Percentiles rank a stretch among this genome's conserved stretches.
These are phyloP conservation scores for Eutrigla gurnardus DNA, from an alignment of 2,797 vertebrate genomes.

Conservation along the genomic window DNA sequence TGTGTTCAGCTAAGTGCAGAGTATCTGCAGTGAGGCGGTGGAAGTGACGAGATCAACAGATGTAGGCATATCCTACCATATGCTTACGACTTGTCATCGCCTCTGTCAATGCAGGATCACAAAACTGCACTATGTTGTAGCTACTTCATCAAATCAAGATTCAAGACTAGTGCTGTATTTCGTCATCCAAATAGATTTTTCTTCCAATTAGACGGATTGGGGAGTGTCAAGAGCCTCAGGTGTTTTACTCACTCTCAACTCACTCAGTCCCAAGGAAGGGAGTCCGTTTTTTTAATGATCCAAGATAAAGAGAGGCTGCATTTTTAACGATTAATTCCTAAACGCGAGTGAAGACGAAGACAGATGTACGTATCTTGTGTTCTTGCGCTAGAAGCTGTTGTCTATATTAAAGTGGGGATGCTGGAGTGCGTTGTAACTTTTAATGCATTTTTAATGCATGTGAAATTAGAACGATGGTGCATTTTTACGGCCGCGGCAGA, in stretches of 20 bases:
- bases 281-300: not conserved
- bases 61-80: constrained; percentile 4
- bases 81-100: not conserved
- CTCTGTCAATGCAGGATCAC: constrained; percentile 6
- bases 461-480: constrained; percentile 30
- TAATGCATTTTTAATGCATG: constrained; percentile 41
- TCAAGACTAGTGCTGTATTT: not conserved
- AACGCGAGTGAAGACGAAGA: not conserved
- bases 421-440: constrained; percentile 19
- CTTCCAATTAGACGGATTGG: not conserved
- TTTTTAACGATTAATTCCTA: not conserved
- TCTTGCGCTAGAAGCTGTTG: not conserved
- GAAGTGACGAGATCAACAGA: constrained; percentile 35
- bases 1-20: not conserved
- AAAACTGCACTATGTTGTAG: not conserved
- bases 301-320: not conserved
- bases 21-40: constrained; percentile 7
- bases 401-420: constrained; percentile 1
- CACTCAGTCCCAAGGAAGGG: not conserved
- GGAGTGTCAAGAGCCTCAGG: not conserved
- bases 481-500: not conserved
- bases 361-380: not conserved
- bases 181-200: not conserved
- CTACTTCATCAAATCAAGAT: not conserved
- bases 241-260: constrained; percentile 9